A percentile compares a stretch with the other conserved stretches of the same genome.
Conservation (phyloP, 2,113 vertebrate genomes). For the Felis chaus region DNA sequence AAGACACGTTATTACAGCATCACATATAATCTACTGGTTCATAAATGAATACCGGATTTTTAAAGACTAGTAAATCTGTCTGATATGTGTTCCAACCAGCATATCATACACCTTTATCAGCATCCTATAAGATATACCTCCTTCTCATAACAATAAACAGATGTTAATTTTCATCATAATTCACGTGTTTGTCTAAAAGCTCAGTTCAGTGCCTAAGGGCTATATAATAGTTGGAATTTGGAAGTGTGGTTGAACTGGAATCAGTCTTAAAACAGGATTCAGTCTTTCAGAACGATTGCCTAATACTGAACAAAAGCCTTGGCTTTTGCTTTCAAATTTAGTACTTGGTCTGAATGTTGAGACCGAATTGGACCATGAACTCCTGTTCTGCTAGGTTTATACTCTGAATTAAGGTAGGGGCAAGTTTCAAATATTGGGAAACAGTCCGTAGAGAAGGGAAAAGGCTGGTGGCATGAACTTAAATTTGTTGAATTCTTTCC, state of each 20-base stretch:
- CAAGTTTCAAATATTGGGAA: background rate
- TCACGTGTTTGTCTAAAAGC: conserved; percentile 40
- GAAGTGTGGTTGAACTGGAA: conserved; percentile 9
- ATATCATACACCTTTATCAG: background rate
- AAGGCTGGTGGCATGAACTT: background rate
- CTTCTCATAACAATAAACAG: conserved; percentile 57
- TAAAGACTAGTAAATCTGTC: conserved; percentile 61
- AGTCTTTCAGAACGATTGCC: conserved; percentile 5
- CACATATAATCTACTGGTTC: background rate
- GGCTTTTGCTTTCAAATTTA: conserved; percentile 11
- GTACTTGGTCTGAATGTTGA: background rate
- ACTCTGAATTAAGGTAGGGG: background rate
- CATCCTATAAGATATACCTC: background rate
- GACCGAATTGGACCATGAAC: background rate
- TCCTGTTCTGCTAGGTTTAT: background rate
- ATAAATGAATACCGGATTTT: conserved; percentile 39
- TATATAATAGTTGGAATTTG: background rate
- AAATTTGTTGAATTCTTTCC: background rate
- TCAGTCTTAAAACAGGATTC: background rate
- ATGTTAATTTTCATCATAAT: conserved; percentile 62
- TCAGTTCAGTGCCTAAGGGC: background rate
- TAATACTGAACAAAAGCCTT: background rate
- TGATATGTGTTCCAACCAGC: conserved; percentile 43
- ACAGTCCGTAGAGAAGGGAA: background rate
- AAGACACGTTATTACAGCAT: background rate